These are phyloP conservation scores for Camponotus vicinus DNA, from an alignment of 1,140 invertebrate genomes.

Conservation along the genomic window DNA sequence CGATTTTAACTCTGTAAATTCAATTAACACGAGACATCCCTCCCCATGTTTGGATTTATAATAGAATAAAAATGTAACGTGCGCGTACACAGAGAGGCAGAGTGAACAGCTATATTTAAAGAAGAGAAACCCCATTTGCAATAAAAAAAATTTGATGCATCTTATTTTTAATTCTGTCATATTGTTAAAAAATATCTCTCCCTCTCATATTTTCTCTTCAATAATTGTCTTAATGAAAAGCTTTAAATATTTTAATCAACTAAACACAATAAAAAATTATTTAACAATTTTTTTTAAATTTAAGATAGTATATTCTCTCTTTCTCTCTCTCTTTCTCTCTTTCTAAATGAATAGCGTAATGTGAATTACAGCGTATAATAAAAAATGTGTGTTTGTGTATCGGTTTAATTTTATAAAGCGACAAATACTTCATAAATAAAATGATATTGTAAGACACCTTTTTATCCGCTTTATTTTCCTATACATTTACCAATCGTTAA, in stretches of 20 bases:
- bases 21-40: neutral
- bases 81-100: neutral
- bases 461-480: neutral
- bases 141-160: neutral
- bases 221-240: neutral
- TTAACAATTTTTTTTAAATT: neutral
- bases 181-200: neutral
- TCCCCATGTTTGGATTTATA: slow-evolving; percentile 9
- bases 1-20: slow-evolving; percentile 20
- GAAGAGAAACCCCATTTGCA: neutral
- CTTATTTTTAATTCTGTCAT: neutral
- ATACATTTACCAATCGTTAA: neutral
- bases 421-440: neutral
- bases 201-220: neutral
- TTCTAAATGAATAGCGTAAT: neutral
- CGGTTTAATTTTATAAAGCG: neutral
- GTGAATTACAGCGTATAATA: neutral
- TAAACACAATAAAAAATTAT: neutral
- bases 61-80: neutral
- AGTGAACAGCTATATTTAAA: neutral
- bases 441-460: neutral
- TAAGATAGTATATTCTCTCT: neutral
- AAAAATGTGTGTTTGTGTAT: neutral
- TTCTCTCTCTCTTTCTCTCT: too few species aligned
- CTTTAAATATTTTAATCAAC: neutral